Conservation (phyloP, 2,113 vertebrate species). For the Reinhardtius hippoglossoides region DNA sequence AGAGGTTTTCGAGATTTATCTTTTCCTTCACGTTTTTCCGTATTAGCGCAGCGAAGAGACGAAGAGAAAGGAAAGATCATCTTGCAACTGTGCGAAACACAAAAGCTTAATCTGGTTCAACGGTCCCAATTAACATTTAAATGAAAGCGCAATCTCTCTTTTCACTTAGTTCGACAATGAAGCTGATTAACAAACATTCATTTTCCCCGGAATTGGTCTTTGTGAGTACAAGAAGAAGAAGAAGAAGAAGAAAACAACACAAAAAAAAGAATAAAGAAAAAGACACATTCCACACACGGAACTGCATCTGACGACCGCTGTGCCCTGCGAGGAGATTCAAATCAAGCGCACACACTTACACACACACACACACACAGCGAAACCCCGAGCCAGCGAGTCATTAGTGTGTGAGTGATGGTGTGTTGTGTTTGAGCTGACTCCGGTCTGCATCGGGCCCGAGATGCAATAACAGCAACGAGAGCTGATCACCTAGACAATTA, state of each 20-base stretch:
- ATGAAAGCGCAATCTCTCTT: slow-evolving; percentile 3
- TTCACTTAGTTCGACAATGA: slow-evolving; percentile 2
- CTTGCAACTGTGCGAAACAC: neutral
- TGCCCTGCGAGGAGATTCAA: slow-evolving; percentile 21
- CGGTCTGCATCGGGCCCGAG: slow-evolving; percentile 31
- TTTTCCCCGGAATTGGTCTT: slow-evolving; percentile 2
- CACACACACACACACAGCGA: neutral
- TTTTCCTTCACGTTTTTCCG: neutral
- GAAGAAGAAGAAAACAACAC: neutral
- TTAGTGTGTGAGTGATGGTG: slow-evolving; percentile 61
- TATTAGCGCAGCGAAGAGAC: neutral
- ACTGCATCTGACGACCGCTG: slow-evolving; percentile 19
- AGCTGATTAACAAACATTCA: slow-evolving; percentile 11
- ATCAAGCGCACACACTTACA: neutral
- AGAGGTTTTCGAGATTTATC: neutral
- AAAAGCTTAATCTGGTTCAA: neutral
- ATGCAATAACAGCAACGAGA: slow-evolving; percentile 47
- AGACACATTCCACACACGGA: neutral
- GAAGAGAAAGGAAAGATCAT: neutral
- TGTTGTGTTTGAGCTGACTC: slow-evolving; percentile 57
- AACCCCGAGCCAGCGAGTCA: slow-evolving; percentile 38
- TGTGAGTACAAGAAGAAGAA: neutral
- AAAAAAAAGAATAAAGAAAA: no score
- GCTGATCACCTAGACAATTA: slow-evolving; percentile 40
- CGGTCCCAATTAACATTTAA: slow-evolving; percentile 17